Evolutionary conservation across 2,113 vertebrate genomes (phyloP), one percentile per base, ranked within the genome.

Genomic region (Rissa tridactyla): DNA sequence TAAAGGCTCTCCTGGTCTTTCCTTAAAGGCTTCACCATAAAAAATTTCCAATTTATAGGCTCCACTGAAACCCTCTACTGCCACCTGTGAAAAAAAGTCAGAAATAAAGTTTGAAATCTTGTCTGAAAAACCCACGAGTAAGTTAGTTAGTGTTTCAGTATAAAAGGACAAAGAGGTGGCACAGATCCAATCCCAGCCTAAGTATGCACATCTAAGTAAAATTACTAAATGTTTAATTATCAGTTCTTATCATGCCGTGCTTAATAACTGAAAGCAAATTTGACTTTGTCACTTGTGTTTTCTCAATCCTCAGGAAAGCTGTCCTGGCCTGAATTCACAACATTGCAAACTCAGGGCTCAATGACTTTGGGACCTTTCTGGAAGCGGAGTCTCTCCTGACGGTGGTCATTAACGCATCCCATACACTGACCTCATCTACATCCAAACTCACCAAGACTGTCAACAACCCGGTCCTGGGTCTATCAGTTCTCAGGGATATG

Each of bases 361-460:
- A 8, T 16, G 51, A 8, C 51, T 36, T 25, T 8, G 27, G 17
- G 54, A 26, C 34, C 23, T 49, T 40, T 17, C 19, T 61, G 58
- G 71, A 11, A 44, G 70, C 4, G 0, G 47, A 32, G 34, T 27
- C 32, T n/a, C 15, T 21, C 73, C 61, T 26, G 70, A 15, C 13
- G 21, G 26, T 5, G 3, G 11, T 14, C 30, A 3, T 12, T 34
- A 21, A 9, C 0, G 2, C 34, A 8, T 27, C 51, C 58, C 46
- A 19, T 49, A 1, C 30, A 10, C 9, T 2, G 8, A 1, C 55
- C 46, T 32, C 12, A 7, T 25, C 61, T 60, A 13, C 60, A 26
- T 10, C 51, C 65, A 22, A 36, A 32, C 16, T 66, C 15, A 0
- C 38, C 4, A 0, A 12, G 10, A 13, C 0, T 52, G 15, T 13